Base-by-base conservation (phyloP, 1,140 invertebrate genomes). In the Drosophila murphyi region DNA sequence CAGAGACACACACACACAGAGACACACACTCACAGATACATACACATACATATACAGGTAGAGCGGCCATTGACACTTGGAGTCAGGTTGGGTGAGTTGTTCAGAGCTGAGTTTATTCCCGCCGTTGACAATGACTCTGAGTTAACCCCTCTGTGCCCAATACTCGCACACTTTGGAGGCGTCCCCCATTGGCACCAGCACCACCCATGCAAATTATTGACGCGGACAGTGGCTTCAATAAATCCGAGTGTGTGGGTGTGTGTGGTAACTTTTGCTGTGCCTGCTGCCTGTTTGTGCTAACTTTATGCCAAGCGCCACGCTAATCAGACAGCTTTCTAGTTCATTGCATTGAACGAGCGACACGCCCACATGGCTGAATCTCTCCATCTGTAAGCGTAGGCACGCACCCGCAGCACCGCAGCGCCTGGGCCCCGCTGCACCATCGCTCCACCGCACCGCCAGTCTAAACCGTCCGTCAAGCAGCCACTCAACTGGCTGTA, bases 301-400 rank as follows among this genome's bases (percentile, higher is more conserved):
- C 73, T 76, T 76, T 76, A 64, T 72, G 73, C 67, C 73, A 63
- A 73, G 81, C 76, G 71, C 72, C 52, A 82, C 83, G 83, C 83
- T 88, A 88, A 88, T 88, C 83, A 88, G 83, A 83, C 83, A 88
- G 85, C 85, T 88, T 88, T 88, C 83, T 88, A 88, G 83, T 88
- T 88, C 83, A 88, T 88, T 88, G 83, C 85, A 70, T 88, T 80
- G 55, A 73, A 65, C 62, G 75, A 71, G 37, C 39, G 76, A 45
- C 75, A 69, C 78, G 70, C 75, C 76, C 64, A 73, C 63, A 70
- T 52, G 56, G 45, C 63, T 34, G 34, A 10, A 39, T 4, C 39
- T 31, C 51, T 10, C 41, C 52, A 65, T 37, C 48, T 35, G 56
- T 60, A 69, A 54, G 4, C 31, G 48, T 43, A 20, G 43, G 41